A percentile compares a stretch with the other conserved stretches of the same genome.
Evolutionary conservation across 1,140 invertebrate genomes (phyloP).

Genomic region (Drosophila aff.): DNA sequence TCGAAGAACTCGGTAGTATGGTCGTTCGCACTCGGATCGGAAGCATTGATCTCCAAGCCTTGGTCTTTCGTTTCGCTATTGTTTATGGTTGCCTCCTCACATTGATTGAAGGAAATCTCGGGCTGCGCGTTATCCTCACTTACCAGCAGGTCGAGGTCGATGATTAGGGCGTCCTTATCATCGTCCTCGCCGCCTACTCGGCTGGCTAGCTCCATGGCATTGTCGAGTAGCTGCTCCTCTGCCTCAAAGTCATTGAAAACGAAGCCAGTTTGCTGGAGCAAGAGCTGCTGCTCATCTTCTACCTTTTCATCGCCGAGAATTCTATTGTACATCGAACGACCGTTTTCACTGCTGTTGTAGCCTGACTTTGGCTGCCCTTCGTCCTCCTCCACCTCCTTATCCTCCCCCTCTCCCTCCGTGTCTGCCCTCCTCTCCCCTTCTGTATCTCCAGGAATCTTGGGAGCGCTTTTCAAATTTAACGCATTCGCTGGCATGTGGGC

Average conservation of each 20-base stretch:
- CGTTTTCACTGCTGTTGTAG: too few relatives aligned
- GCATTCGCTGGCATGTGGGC: slow-evolving; percentile 20
- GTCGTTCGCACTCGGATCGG: slow-evolving; percentile 15
- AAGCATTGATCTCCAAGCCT: slow-evolving; percentile 2
- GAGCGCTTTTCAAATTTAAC: slow-evolving; percentile 28
- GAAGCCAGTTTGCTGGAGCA: background rate
- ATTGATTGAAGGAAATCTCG: background rate
- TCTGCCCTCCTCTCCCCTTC: too few relatives aligned
- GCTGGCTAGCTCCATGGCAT: background rate
- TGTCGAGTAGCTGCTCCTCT: slow-evolving; percentile 14
- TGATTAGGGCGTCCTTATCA: background rate
- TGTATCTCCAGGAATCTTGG: background rate
- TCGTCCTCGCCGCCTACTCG: background rate
- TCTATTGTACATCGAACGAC: too few relatives aligned
- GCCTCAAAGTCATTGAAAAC: background rate
- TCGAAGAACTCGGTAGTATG: slow-evolving; percentile 19
- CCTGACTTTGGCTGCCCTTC: background rate
- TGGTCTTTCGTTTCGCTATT: background rate
- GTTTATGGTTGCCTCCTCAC: background rate
- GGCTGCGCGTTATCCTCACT: background rate
- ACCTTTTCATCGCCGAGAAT: background rate
- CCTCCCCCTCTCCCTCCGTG: too few relatives aligned
- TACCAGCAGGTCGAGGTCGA: background rate
- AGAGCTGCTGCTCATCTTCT: background rate
- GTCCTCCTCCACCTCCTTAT: background rate